These are phyloP conservation scores for Cettia cetti DNA, from an alignment of 2,113 vertebrate genomes.

Conservation along the genomic window DNA sequence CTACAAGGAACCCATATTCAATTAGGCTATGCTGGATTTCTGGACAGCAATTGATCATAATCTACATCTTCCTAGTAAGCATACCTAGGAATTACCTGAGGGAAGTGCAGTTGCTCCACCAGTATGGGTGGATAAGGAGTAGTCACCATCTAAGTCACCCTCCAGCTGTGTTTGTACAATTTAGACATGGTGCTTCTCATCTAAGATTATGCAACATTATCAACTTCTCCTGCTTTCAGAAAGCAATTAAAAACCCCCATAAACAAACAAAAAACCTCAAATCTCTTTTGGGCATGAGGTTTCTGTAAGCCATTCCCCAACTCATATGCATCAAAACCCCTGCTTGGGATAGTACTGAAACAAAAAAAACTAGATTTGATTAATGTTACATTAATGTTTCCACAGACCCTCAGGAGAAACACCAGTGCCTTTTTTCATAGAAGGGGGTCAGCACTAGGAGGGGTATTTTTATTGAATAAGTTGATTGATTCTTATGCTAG, in stretches of 20 bases:
- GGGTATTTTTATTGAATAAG: constrained; percentile 11
- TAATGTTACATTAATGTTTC: constrained; percentile 19
- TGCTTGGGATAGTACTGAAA: neutral
- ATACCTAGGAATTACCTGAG: neutral
- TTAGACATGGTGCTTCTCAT: neutral
- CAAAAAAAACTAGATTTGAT: neutral
- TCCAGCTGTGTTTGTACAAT: neutral
- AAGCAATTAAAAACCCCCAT: neutral
- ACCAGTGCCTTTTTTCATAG: neutral
- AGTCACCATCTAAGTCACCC: neutral
- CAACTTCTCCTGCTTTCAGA: neutral
- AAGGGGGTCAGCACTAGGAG: neutral
- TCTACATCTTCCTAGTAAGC: neutral
- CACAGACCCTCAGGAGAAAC: neutral
- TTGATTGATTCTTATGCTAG: neutral
- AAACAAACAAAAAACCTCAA: neutral
- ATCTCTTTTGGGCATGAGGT: neutral
- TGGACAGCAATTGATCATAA: neutral
- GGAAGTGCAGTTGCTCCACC: neutral
- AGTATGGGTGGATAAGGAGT: neutral
- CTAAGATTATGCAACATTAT: neutral
- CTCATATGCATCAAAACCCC: neutral
- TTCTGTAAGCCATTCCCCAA: neutral
- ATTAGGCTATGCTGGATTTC: neutral
- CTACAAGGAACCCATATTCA: neutral